Base-by-base conservation (phyloP, 2,113 vertebrate species). In the Notothenia coriiceps region DNA sequence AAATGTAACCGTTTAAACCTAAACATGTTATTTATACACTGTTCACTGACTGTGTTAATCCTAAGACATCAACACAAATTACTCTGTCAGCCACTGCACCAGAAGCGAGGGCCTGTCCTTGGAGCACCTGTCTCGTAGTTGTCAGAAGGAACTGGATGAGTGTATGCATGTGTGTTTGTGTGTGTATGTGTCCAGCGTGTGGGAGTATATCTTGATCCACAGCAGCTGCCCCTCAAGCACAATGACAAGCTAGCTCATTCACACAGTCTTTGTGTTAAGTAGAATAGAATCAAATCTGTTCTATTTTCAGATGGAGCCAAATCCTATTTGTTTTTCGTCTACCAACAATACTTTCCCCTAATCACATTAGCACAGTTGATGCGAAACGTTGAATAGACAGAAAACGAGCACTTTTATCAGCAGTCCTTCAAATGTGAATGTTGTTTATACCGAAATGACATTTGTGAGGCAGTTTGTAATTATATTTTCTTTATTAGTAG, bases 401-500 rank as follows among this genome's bases (percentile, higher is more conserved):
- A 43, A 60, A 83, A 63, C 64, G 6, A 69, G 15, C 9, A 25
- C 35, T 72, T 85, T 70, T 47, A 55, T 78, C 72, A 62, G 70
- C 51, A 61, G 10, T 71, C 14, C 44, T 46, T 73, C 56, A 20
- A 51, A 65, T 75, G 57, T 46, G 56, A 80, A 79, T 75, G 49
- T 65, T 57, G 17, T 0, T 17, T 69, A 61, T 40, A 50, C 33
- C 83, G 56, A 91, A 92, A 80, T 80, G 68, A 85, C 80, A 82
- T 80, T 77, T 79, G 55, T 65, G 64, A 91, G 70, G 68, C 82
- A 56, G 25, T 80, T 85, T 79, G 62, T 83, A 66, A 86, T 88
- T 75, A 83, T 49, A 60, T 71, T 85, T 86, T 5, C 44, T 91
- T 93, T 93, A 92, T 92, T 93, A 50, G 49, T 62, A 29, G 10